Percentiles rank a stretch among this genome's conserved stretches.
Conservation (phyloP, 2,113 vertebrate species). For the Ascaphus truei region DNA sequence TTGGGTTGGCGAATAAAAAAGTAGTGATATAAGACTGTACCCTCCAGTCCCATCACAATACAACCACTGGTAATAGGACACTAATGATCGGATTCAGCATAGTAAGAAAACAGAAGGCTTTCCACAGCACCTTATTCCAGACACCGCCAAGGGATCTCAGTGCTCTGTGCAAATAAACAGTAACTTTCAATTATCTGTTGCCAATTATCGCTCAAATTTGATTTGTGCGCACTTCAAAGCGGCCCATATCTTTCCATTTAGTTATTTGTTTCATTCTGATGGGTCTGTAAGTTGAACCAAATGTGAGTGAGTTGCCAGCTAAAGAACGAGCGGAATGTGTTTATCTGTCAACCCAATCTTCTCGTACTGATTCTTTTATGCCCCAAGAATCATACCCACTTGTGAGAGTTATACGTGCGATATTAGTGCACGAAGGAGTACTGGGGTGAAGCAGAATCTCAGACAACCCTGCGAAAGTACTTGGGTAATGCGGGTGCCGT, state of each 20-base stretch:
- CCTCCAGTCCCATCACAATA: too few relatives aligned
- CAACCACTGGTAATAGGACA: too few relatives aligned
- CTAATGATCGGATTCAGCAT: too few relatives aligned
- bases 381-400: too few relatives aligned
- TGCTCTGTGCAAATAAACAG: constrained; percentile 47
- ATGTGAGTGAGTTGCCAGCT: constrained; percentile 39
- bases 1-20: too few relatives aligned
- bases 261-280: constrained; percentile 51
- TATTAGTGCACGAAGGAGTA: too few relatives aligned
- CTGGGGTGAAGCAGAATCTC: too few relatives aligned
- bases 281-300: constrained; percentile 62
- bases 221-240: constrained; percentile 62
- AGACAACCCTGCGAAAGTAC: too few relatives aligned
- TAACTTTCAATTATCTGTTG: constrained; percentile 50
- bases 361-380: not conserved
- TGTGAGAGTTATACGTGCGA: too few relatives aligned
- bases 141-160: not conserved
- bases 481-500: too few relatives aligned
- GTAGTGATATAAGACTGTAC: too few relatives aligned
- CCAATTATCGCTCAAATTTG: constrained; percentile 56
- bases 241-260: constrained; percentile 49
- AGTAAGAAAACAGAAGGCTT: too few relatives aligned
- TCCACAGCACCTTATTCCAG: not conserved
- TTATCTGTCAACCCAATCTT: constrained; percentile 38
- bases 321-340: constrained; percentile 42